Evolutionary conservation across 2,797 vertebrate genomes (phyloP), one percentile per base, ranked within the genome.

Genomic region (Characodon lateralis): DNA sequence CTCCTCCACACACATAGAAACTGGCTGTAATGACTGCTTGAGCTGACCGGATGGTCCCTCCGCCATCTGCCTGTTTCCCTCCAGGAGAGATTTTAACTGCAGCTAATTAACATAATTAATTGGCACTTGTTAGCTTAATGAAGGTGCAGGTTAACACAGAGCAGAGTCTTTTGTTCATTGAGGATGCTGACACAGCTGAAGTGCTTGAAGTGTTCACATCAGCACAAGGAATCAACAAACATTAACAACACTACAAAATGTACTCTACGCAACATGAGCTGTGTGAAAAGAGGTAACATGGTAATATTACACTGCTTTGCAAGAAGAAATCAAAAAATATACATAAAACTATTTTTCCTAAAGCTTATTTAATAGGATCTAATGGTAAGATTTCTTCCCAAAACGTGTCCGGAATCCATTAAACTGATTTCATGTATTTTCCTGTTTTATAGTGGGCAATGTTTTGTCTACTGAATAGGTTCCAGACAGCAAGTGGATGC

Each of bases 31-130:
- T 56, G 48, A 65, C 76, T 59, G 20, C 76, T 83, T 76, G 63
- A 78, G 73, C 83, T 80, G 70, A 87, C 80, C 82, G 53, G 14
- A 75, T 63, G 0, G 43, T 26, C 26, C 26, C 73, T 26, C 78
- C 13, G 72, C 72, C 63, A 76, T 71, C 69, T 72, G 80, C 8
- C 84, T 81, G 85, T 66, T 84, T 86, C 80, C 85, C 85, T 79
- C 68, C 83, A 78, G 83, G 87, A 90, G 78, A 73, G 80, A 83
- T 65, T 83, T 78, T 69, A 85, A 76, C 78, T 39, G 65, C 73
- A 75, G 68, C 43, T 88, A 72, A 85, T 90, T 87, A 90, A 78
- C 84, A 87, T 85, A 90, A 91, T 87, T 81, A 90, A 90, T 88
- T 87, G 85, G 39, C 0, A 75, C 81, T 85, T 63, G 3, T 90